Base-by-base conservation (phyloP, 2,113 vertebrate species). In the Marcusenius ussheri region DNA sequence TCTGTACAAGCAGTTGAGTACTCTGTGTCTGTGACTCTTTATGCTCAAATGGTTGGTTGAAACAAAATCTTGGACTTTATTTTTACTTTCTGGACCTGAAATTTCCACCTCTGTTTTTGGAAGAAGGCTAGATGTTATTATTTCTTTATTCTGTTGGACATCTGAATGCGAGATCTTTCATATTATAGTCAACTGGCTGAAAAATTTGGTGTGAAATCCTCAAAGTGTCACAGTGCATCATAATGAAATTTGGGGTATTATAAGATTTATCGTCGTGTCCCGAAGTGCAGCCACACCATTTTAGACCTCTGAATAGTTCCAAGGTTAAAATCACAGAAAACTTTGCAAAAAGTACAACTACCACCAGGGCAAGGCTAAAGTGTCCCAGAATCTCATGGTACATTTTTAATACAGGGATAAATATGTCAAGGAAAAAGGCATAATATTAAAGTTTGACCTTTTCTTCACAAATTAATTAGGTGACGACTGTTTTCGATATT, bases 231-330 rank as follows among this genome's bases (percentile, higher is more conserved):
- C 42, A 17, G 35, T 42, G 74, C 35, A 80, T 19, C 74, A 39
- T 35, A 80, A 80, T 80, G 35, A 80, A 42, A 80, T 42, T 80
- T 5, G 17, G 17, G 74, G 74, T 39, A 42, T 35, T 42, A 42
- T 42, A 19, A 17, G 35, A 42, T 42, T 80, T 42, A 80, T 42
- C 5, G 17, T 7, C 35, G 7, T 42, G 35, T 42, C 15, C 74
- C 10, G 6, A 70, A 70, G 62, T 31, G 3, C 27, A 42, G 5
- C 35, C 31, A 77, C 31, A 77, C 31, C 70, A 77, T 39, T 77
- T 77, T 77, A 77, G 70, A 39, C 70, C 35, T 80, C 74, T 80
- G 74, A 80, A 80, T 80, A 80, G 74, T 80, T 80, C 74, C 74
- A 35, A 80, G 35, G 35, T 80, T 80, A 80, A 80, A 80, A 42